Evolutionary conservation across 1,140 invertebrate genomes (phyloP), one percentile per base, ranked within the genome.

Genomic region (Pogonomyrmex californicus): DNA sequence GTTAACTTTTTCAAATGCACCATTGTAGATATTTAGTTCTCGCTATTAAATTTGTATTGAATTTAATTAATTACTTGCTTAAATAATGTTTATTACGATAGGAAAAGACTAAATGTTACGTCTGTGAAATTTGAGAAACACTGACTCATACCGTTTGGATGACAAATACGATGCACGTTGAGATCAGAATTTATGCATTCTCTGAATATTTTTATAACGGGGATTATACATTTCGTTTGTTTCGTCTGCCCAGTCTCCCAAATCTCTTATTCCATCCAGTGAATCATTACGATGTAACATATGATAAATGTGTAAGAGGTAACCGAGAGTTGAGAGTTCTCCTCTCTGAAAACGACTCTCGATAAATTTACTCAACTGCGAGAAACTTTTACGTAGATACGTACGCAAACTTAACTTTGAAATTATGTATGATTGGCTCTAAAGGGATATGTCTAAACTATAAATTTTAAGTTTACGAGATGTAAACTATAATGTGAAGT

Each of bases 271-370:
- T 60, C 79, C 54, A 56, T 70, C 10, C 49, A 73, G 54, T 75
- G 79, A 62, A 83, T 83, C 68, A 73, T 83, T 83, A 75, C 41
- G 79, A 62, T 60, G 41, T 75, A 60, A 41, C 47, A 33, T 73
- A 83, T 83, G 79, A 83, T 83, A 83, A 83, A 83, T 83, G 68
- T 60, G 9, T 83, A 33, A 75, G 79, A 49, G 41, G 54, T 83
- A 60, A 71, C 54, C 75, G 54, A 81, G 77, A 71, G 41, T n/a
- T 38, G 63, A 58, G 54, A 83, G 68, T 83, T 83, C 41, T 49
- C 54, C n/a, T 73, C 54, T 83, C 68, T 30, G 79, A 47, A 70
- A 83, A 73, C 68, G 79, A 60, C 68, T 83, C 68, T 47, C 68
- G 41, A 83, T 83, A 83, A 83, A 83, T 83, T 83, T 60, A 75